Evolutionary conservation across 2,797 vertebrate genomes (phyloP), one percentile per base, ranked within the genome.

Genomic region (Hozukius guyotensis): DNA sequence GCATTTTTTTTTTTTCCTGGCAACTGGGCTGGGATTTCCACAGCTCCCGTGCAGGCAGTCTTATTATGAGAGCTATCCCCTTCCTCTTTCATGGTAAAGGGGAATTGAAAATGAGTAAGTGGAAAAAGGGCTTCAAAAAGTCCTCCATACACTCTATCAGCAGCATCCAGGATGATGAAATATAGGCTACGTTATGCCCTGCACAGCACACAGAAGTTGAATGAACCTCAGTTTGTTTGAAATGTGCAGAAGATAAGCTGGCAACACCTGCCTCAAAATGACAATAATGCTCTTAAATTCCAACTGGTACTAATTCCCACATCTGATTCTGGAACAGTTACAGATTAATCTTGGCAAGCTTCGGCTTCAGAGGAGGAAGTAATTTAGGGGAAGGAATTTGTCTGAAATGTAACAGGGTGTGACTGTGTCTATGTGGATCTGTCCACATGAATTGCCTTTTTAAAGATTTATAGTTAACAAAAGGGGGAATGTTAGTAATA

Each of bases 321-420:
- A 76, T 78, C 27, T 72, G 61, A 68, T 67, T 66, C 10, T 36
- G 60, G 53, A 82, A 74, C 66, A 72, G 67, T 56, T 65, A 29
- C 20, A 49, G 22, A 83, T 88, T 32, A n/a, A 83, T 91, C 62
- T 66, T 27, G 27, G 61, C 6, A 29, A 59, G 0, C 65, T 63
- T 60, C 42, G 46, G 46, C 68, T 78, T 62, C 59, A 61, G 68
- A 63, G 38, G 22, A 82, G 81, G 81, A 86, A 90, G 82, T 63
- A 0, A 78, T 75, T 86, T 57, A 42, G 38, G 3, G 69, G 69
- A 11, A 74, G 65, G 80, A 90, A 89, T 62, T 34, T 34, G 20
- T 32, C 60, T 34, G 29, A 12, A 10, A 22, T 88, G 6, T 5
- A 62, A 55, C 22, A 72, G 68, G 78, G 74, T 81, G 85, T 68